Percentiles rank a stretch among this genome's conserved stretches.
phyloP scores from a whole-genome alignment of 2,888 invertebrate species.

The Silvanus unidentatus region DNA sequence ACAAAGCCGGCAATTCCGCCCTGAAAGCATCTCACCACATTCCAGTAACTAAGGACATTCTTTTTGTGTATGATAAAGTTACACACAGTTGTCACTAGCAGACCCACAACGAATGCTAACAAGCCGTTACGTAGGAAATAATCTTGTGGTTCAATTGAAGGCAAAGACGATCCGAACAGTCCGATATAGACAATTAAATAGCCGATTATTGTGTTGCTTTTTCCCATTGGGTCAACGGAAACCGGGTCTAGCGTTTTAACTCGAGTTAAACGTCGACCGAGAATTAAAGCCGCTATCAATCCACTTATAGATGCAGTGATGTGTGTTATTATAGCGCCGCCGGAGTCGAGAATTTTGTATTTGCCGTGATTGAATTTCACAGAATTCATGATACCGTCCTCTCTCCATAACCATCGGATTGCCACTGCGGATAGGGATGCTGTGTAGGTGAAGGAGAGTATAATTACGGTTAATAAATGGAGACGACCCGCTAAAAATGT shows the following conservation, averaged over 20 bases:
- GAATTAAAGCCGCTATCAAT: not conserved
- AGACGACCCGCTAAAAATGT: constrained; percentile 1
- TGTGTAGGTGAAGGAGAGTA: not conserved
- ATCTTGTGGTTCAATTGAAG: no score
- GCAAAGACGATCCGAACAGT: no score
- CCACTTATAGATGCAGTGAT: not conserved
- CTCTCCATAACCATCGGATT: not conserved
- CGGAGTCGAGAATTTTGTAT: not conserved
- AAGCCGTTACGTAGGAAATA: no score
- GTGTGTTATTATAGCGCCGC: not conserved
- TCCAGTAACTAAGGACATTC: constrained; percentile 39
- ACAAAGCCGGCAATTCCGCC: constrained; percentile 39
- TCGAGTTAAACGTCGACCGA: no score
- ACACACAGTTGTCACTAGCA: no score
- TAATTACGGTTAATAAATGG: not conserved
- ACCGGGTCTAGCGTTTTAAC: no score
- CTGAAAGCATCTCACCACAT: constrained; percentile 38
- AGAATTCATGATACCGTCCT: not conserved
- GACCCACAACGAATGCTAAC: no score
- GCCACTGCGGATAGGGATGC: not conserved
- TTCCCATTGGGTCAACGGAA: no score
- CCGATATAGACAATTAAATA: no score
- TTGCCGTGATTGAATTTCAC: not conserved
- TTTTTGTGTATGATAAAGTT: constrained; percentile 5
- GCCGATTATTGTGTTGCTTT: no score